These are phyloP conservation scores for Oligia strigilis DNA, from an alignment of 2,888 invertebrate species.

Conservation along the genomic window DNA sequence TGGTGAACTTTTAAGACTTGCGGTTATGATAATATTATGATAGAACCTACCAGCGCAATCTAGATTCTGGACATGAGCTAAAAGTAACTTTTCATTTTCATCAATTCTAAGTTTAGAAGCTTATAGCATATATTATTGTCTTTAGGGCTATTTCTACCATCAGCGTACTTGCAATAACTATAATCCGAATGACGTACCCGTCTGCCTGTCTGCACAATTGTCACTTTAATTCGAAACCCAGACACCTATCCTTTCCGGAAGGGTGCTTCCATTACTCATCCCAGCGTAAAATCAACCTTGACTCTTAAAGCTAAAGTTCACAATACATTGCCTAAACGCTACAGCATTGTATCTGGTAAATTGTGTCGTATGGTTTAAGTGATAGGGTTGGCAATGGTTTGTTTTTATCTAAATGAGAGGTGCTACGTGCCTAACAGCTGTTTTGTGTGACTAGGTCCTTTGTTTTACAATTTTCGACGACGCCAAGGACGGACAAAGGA, in stretches of 20 bases:
- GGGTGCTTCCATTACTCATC: constrained; percentile 41
- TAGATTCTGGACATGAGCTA: constrained; percentile 22
- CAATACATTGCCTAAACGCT: constrained; percentile 8
- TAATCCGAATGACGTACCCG: constrained; percentile 48
- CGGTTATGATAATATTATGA: constrained; percentile 10
- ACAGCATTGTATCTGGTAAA: not conserved
- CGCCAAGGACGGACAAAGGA: constrained; percentile 76
- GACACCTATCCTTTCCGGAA: constrained; percentile 75
- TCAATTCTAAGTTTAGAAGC: constrained; percentile 2
- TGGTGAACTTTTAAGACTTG: constrained; percentile 27
- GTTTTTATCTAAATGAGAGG: constrained; percentile 43
- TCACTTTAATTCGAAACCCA: constrained; percentile 80
- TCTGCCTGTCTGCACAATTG: constrained; percentile 57
- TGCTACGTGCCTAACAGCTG: constrained; percentile 85
- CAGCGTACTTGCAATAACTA: constrained; percentile 39
- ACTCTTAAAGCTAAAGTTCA: constrained; percentile 6
- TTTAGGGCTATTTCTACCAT: not conserved
- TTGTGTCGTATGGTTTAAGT: not conserved
- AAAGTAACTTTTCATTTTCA: not conserved
- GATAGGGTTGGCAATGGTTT: constrained; percentile 56
- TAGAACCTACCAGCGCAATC: constrained; percentile 22
- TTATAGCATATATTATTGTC: not conserved
- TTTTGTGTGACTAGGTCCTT: constrained; percentile 79
- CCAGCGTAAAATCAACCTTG: constrained; percentile 31
- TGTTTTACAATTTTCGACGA: constrained; percentile 80